Base-by-base conservation (phyloP, 2,113 vertebrate genomes). In the Syngnathoides biaculeatus region DNA sequence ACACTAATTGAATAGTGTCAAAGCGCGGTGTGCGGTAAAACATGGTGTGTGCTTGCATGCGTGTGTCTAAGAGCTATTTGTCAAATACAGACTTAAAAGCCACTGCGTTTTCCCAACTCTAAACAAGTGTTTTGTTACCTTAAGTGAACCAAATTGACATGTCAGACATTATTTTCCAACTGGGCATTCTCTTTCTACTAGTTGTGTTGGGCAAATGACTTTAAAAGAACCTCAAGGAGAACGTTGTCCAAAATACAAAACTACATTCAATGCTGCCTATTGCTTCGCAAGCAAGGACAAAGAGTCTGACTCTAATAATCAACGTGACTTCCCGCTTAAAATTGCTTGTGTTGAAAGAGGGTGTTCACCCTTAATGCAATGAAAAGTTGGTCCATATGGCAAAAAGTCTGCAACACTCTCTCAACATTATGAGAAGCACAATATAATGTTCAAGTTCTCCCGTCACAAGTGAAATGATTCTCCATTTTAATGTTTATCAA, bases 121-220 rank as follows among this genome's bases (percentile, higher is more conserved):
- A 43, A 62, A 43, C 60, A 61, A 61, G 60, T 43, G 40, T 43
- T 62, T 45, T 43, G 60, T n/a, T 62, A 5, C 60, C 35, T 42
- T 62, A 62, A 62, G 60, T 62, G 60, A 43, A 62, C 60, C 40
- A 62, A 62, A 62, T 62, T 62, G 60, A 43, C 40, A 42, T 62
- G 60, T 62, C 60, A 62, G 40, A 62, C 60, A 62, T 62, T 62
- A 43, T 62, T 62, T 62, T 62, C 43, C 60, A 62, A 62, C 39
- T 43, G 60, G 60, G 39, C 22, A 62, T 62, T 62, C 9, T 22
- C 39, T 62, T 62, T 62, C 14, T 62, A 26, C 22, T 14, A 43
- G n/a, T 26, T 43, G 60, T 62, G 14, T 62, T 26, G 60, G 39
- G 22, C 40, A 62, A 62, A 62, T 26, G 60, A 62, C 60, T 62